Conservation (phyloP, 1,140 invertebrate species). For the Protaetia brevitarsis region DNA sequence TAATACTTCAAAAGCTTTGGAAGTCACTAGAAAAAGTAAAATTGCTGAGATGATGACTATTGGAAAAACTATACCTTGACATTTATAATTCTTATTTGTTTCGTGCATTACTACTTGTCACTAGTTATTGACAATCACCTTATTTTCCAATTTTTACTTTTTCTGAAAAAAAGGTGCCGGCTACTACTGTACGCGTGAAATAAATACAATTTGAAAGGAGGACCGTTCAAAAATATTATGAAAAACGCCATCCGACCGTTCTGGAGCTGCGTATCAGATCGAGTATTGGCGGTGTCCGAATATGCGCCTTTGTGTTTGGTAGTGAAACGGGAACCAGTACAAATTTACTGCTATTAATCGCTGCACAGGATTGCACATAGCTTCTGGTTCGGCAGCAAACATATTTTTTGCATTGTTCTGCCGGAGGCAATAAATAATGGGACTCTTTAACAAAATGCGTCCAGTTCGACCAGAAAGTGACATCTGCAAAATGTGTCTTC, state of each 20-base stretch:
- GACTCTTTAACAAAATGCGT: conserved; percentile 44
- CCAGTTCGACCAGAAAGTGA: conserved; percentile 33
- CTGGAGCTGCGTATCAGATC: conserved; percentile 3
- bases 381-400: conserved; percentile 39
- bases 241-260: not conserved
- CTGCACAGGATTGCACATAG: conserved; percentile 35
- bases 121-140: too few species aligned
- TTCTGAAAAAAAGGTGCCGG: too few species aligned
- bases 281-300: not conserved
- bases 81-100: too few species aligned
- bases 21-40: too few species aligned
- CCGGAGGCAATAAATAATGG: conserved; percentile 42
- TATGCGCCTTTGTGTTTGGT: conserved; percentile 15
- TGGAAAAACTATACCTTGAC: too few species aligned
- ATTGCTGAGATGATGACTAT: too few species aligned
- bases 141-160: too few species aligned
- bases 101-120: too few species aligned
- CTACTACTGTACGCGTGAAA: not conserved
- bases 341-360: conserved; percentile 26
- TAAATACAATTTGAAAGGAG: not conserved
- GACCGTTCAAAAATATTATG: not conserved
- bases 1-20: too few species aligned
- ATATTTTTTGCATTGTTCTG: conserved; percentile 45
- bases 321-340: conserved; percentile 23
- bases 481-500: conserved; percentile 25